Evolutionary conservation across 2,888 invertebrate genomes (phyloP).

Genomic region (Deilephila porcellus): DNA sequence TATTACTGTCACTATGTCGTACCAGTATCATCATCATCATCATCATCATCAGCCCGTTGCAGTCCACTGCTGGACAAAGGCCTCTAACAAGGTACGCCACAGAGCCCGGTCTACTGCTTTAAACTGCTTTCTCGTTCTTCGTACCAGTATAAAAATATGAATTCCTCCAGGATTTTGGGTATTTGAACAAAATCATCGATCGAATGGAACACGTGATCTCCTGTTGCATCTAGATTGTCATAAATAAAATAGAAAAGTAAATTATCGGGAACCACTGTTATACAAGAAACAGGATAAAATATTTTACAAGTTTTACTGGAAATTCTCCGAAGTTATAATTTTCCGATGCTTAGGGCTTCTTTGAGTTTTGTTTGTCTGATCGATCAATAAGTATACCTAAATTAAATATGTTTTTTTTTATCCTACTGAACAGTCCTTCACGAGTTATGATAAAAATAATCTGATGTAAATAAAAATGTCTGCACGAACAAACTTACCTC

Average conservation of each 20-base stretch:
- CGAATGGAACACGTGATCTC: background rate
- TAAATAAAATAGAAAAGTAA: background rate
- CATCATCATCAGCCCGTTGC: too few species aligned
- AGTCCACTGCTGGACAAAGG: too few species aligned
- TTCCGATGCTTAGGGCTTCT: constrained; percentile 1
- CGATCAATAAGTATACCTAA: background rate
- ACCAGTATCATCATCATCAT: too few species aligned
- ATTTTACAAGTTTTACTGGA: background rate
- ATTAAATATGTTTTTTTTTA: background rate
- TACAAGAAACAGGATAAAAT: background rate
- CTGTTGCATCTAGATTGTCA: background rate
- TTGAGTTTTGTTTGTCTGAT: background rate
- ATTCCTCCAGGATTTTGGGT: too few species aligned
- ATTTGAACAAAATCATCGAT: background rate
- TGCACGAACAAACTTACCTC: too few species aligned
- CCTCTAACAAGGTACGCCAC: too few species aligned
- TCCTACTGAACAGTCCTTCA: background rate
- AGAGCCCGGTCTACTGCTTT: too few species aligned
- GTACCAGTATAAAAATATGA: too few species aligned
- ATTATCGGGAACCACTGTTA: background rate
- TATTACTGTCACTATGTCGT: too few species aligned
- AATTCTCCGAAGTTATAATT: constrained; percentile 13
- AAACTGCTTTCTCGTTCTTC: too few species aligned
- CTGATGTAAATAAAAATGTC: too few species aligned
- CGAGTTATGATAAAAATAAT: too few species aligned